Percentiles rank a stretch among this genome's conserved stretches.
phyloP scores from a whole-genome alignment of 2,797 vertebrate genomes.

The Poecilia velifera region DNA sequence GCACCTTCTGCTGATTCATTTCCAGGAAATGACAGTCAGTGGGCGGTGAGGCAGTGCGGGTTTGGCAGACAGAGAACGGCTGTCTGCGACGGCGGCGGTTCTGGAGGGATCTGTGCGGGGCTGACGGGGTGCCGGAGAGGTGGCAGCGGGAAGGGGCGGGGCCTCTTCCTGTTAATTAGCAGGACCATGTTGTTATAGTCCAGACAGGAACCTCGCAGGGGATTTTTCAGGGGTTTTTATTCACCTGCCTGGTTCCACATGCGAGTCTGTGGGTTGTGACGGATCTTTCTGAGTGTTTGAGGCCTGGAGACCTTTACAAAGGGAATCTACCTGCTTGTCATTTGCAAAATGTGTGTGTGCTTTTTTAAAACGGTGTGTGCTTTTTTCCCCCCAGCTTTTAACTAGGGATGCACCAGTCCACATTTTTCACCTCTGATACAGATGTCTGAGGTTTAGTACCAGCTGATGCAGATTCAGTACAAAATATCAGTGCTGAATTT shows the following conservation, averaged over 20 bases:
- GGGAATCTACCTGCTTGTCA: conserved; percentile 48
- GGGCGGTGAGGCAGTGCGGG: conserved; percentile 33
- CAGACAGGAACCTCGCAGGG: conserved; percentile 8
- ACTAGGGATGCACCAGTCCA: too few species aligned
- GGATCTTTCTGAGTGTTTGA: conserved; percentile 21
- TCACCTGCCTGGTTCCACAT: conserved; percentile 31
- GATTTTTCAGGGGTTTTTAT: neutral
- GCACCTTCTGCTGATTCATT: conserved; percentile 19
- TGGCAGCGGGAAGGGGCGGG: neutral
- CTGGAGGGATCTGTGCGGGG: conserved; percentile 13
- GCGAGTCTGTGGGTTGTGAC: conserved; percentile 9
- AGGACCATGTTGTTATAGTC: neutral
- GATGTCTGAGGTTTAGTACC: too few species aligned
- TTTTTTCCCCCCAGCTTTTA: too few species aligned
- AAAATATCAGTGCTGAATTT: too few species aligned
- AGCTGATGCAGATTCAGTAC: too few species aligned
- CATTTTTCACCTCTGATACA: too few species aligned
- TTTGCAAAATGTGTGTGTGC: conserved; percentile 5
- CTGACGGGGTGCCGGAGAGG: conserved; percentile 7
- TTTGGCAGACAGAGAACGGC: conserved; percentile 33
- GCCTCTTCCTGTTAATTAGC: conserved; percentile 8
- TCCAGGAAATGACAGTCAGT: conserved; percentile 69
- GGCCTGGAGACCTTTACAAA: conserved; percentile 37
- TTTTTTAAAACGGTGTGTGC: neutral
- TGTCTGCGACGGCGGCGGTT: conserved; percentile 34